Percentiles rank a stretch among this genome's conserved stretches.
phyloP scores from a whole-genome alignment of 2,113 vertebrate species.

The Hippoglossus stenolepis region DNA sequence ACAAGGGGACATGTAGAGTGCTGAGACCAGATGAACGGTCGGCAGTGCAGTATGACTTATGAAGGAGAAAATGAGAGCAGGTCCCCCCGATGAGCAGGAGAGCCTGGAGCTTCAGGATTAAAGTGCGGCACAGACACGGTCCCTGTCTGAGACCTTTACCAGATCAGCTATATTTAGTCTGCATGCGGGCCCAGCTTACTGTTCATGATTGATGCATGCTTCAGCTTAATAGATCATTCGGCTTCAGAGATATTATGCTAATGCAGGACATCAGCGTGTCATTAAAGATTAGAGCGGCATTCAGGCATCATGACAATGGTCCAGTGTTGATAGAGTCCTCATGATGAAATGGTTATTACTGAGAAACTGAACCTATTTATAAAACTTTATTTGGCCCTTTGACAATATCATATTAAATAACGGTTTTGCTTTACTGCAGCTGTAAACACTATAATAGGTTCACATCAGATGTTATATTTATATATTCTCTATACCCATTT shows the following conservation, averaged over 20 bases:
- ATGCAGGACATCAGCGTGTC: constrained; percentile 54
- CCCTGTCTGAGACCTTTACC: constrained; percentile 64
- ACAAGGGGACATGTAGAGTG: constrained; percentile 10
- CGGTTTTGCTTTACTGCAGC: background rate
- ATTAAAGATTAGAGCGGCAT: constrained; percentile 42
- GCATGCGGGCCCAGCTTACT: constrained; percentile 25
- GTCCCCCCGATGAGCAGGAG: constrained; percentile 23
- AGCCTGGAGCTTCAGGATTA: constrained; percentile 58
- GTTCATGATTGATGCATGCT: constrained; percentile 55
- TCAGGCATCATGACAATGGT: constrained; percentile 32
- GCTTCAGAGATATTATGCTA: constrained; percentile 58
- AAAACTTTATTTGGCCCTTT: background rate
- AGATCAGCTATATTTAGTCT: constrained; percentile 75
- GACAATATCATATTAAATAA: constrained; percentile 2
- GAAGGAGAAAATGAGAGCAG: constrained; percentile 29
- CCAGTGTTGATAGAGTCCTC: constrained; percentile 16
- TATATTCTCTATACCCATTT: background rate
- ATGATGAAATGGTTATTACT: constrained; percentile 13
- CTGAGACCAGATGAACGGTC: background rate
- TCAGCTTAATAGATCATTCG: constrained; percentile 54
- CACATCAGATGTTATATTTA: background rate
- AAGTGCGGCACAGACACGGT: constrained; percentile 49
- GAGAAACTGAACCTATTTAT: constrained; percentile 6
- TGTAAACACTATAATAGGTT: background rate
- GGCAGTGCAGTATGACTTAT: constrained; percentile 27